A percentile compares a stretch with the other conserved stretches of the same genome.
Evolutionary conservation across 64 coral and sea anemone species (phyloP).

Genomic region (Pocillopora verrucosa): DNA sequence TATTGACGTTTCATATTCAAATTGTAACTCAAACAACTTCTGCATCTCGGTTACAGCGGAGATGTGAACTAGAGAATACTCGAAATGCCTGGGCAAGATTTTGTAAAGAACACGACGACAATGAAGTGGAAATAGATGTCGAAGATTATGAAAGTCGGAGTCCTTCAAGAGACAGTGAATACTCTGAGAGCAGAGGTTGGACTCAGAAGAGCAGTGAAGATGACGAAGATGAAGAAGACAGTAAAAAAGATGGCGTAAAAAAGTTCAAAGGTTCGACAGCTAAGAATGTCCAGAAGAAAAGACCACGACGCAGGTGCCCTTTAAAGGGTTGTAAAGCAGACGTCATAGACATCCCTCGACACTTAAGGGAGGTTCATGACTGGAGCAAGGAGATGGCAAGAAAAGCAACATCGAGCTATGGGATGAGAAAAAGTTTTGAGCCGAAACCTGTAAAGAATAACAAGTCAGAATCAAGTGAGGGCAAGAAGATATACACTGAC

Average conservation of each 20-base stretch:
- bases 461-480: not conserved
- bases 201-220: not conserved
- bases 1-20: too few species aligned
- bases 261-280: not conserved
- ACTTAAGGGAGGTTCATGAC: conserved; percentile 26
- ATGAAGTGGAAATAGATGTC: conserved; percentile 10
- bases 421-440: conserved; percentile 49
- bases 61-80: not conserved
- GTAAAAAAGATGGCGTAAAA: conserved; percentile 7
- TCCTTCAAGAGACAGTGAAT: not conserved
- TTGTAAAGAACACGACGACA: not conserved
- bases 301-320: conserved; percentile 3
- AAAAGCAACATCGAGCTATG: conserved; percentile 49
- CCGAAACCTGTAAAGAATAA: not conserved
- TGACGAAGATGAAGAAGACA: not conserved
- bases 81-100: not conserved
- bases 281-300: conserved; percentile 16
- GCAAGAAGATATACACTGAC: conserved; percentile 5
- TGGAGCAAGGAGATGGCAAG: conserved; percentile 27
- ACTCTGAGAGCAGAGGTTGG: not conserved
- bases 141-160: not conserved
- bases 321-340: conserved; percentile 19
- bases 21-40: too few species aligned
- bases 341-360: conserved; percentile 48
- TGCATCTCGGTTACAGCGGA: not conserved